Evolutionary conservation across 2,797 vertebrate species (phyloP).

Genomic region (Rhynchonycteris naso): DNA sequence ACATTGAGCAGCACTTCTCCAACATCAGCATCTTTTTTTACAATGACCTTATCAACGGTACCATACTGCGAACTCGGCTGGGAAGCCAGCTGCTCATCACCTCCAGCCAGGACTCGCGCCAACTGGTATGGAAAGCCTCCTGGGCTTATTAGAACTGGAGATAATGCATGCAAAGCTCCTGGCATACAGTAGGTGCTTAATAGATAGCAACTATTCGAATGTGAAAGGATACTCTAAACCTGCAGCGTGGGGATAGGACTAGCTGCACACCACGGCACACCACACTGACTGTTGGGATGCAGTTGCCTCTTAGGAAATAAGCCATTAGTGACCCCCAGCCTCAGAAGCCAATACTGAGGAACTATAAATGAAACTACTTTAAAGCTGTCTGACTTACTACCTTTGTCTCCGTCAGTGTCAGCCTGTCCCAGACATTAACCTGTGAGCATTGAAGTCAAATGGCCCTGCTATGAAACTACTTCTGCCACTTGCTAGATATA

Average conservation of each 20-base stretch:
- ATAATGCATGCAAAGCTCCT: background rate
- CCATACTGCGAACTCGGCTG: conserved; percentile 87
- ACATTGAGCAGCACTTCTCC: conserved; percentile 93
- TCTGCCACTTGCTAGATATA: background rate
- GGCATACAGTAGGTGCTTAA: background rate
- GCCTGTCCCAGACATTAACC: background rate
- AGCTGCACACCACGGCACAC: rapidly evolving
- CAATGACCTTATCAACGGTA: conserved; percentile 90
- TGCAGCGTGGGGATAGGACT: background rate
- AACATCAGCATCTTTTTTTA: conserved; percentile 86
- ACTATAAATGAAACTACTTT: background rate
- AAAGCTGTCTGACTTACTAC: background rate
- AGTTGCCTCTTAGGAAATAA: background rate
- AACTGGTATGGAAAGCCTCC: conserved; percentile 40
- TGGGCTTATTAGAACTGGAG: background rate
- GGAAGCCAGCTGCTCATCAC: conserved; percentile 89
- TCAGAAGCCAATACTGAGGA: background rate
- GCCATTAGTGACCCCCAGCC: background rate
- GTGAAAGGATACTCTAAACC: background rate
- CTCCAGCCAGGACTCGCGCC: conserved; percentile 21
- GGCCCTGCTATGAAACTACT: background rate
- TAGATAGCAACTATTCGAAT: background rate
- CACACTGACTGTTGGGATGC: background rate
- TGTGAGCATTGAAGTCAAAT: background rate
- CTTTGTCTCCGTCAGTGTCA: background rate